A percentile compares a stretch with the other conserved stretches of the same genome.
Conservation (phyloP, 2,797 vertebrate species). For the Xiphophorus birchmanni region DNA sequence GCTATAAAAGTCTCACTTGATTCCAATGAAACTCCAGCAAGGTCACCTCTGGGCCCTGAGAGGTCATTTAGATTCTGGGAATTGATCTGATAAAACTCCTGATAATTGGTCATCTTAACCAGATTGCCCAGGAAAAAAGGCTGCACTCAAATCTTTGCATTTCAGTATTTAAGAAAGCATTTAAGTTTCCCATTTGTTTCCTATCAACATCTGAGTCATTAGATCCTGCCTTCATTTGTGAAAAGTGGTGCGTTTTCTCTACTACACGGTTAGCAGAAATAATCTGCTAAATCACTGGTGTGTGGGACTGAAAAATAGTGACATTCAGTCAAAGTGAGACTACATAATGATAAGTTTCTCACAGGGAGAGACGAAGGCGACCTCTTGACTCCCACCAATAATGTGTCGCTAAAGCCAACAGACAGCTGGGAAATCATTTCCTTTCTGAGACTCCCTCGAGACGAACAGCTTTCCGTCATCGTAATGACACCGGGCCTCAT, state of each 20-base stretch:
- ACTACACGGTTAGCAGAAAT: constrained; percentile 29
- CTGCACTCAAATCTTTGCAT: constrained; percentile 48
- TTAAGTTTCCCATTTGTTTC: constrained; percentile 48
- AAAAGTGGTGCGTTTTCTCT: constrained; percentile 27
- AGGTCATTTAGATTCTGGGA: constrained; percentile 54
- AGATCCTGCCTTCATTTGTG: constrained; percentile 8
- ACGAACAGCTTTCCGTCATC: constrained; percentile 72
- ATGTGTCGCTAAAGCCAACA: constrained; percentile 33
- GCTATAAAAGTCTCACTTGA: constrained; percentile 59
- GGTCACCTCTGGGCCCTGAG: constrained; percentile 56
- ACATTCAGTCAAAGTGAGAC: constrained; percentile 32
- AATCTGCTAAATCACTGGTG: constrained; percentile 13
- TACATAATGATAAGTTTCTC: constrained; percentile 24
- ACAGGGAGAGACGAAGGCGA: constrained; percentile 8
- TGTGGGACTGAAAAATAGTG: constrained; percentile 4
- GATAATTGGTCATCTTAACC: constrained; percentile 68
- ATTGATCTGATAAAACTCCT: constrained; percentile 60
- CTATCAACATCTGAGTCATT: constrained; percentile 28
- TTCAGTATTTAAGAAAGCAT: constrained; percentile 28
- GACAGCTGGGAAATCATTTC: constrained; percentile 53
- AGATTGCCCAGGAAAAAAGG: constrained; percentile 58
- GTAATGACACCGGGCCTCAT: constrained; percentile 54
- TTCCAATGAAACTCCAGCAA: constrained; percentile 64
- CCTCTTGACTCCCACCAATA: constrained; percentile 35
- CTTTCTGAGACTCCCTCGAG: constrained; percentile 57